These are phyloP conservation scores for Carapus acus DNA, from an alignment of 2,797 vertebrate genomes.

Conservation along the genomic window DNA sequence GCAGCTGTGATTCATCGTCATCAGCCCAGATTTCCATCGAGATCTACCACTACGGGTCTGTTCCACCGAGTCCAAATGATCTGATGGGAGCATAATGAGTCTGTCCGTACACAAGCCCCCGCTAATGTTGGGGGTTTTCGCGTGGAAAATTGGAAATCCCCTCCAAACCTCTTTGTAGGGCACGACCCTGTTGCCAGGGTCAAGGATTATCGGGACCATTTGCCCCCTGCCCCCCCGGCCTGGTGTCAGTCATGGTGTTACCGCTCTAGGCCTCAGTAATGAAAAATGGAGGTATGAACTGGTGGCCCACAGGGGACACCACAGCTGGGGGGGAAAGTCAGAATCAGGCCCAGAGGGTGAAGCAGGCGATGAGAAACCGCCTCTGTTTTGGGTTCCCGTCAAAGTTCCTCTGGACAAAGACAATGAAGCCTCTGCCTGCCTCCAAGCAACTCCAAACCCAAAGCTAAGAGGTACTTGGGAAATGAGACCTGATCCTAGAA, in stretches of 20 bases:
- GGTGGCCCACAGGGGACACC: too few species aligned
- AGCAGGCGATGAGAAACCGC: too few species aligned
- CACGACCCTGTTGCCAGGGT: constrained; percentile 53
- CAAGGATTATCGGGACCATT: constrained; percentile 38
- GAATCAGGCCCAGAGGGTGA: too few species aligned
- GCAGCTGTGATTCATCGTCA: constrained; percentile 34
- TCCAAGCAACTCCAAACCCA: too few species aligned
- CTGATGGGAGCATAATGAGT: constrained; percentile 25
- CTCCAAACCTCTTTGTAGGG: too few species aligned
- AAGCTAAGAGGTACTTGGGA: too few species aligned
- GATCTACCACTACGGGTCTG: constrained; percentile 19
- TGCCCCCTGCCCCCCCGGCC: constrained; percentile 35
- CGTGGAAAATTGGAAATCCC: constrained; percentile 32
- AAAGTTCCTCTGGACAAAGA: too few species aligned
- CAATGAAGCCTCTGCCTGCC: too few species aligned
- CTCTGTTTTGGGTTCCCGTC: too few species aligned
- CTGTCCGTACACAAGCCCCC: not conserved
- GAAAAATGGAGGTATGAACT: not conserved
- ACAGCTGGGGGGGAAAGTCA: too few species aligned
- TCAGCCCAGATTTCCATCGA: constrained; percentile 23
- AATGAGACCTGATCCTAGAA: too few species aligned
- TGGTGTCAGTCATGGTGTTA: constrained; percentile 16
- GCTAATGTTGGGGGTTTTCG: too few species aligned
- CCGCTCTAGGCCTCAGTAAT: constrained; percentile 8
- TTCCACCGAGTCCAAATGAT: constrained; percentile 42